Evolutionary conservation across 2,113 vertebrate species (phyloP).

Genomic region (Podocnemis expansa): DNA sequence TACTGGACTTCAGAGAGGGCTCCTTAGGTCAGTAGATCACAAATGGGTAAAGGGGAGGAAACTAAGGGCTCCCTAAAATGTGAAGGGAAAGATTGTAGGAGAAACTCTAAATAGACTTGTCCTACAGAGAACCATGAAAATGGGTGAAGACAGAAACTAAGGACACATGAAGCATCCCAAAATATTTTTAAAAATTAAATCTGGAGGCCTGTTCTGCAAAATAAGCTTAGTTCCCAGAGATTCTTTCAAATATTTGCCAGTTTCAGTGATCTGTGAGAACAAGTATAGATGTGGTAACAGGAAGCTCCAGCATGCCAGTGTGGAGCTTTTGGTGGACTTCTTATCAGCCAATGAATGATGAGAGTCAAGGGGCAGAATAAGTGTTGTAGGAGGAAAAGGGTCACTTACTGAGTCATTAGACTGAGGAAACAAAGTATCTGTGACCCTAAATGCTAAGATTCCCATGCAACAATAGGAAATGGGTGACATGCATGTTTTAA

Average conservation of each 20-base stretch:
- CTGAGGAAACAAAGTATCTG: background rate
- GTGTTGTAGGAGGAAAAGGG: background rate
- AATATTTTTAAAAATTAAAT: too few relatives aligned
- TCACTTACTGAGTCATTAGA: background rate
- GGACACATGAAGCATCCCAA: too few relatives aligned
- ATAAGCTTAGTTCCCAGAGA: background rate
- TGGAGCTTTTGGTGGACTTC: background rate
- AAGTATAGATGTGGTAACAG: background rate
- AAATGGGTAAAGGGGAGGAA: background rate
- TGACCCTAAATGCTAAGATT: background rate
- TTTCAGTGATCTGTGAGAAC: background rate
- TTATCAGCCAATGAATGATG: background rate
- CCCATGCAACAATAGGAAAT: background rate
- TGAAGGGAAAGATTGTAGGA: background rate
- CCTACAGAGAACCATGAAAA: background rate
- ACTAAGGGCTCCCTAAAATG: background rate
- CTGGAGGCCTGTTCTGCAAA: background rate
- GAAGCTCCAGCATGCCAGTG: background rate
- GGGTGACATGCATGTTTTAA: background rate
- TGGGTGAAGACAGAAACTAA: background rate
- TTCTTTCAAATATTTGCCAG: background rate
- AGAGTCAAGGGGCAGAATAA: background rate
- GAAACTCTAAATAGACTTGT: background rate
- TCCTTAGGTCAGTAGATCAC: background rate
- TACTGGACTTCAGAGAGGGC: background rate